phyloP scores from a whole-genome alignment of 2,888 invertebrate genomes.

The Frankliniella fusca region DNA sequence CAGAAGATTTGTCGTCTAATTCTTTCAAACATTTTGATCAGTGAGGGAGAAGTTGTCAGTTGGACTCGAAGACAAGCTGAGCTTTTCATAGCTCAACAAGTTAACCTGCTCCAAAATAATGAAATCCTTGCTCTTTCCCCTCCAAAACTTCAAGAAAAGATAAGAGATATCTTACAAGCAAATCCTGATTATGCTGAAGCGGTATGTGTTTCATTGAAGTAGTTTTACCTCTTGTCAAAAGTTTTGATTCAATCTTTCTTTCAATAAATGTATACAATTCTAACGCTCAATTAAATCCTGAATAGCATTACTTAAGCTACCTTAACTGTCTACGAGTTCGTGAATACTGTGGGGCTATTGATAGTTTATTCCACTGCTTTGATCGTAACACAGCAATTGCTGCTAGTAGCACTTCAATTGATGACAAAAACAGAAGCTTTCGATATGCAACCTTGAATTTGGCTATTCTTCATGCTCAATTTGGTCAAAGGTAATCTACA shows the following conservation, averaged over 20 bases:
- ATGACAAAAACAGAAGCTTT: constrained; percentile 61
- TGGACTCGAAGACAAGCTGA: constrained; percentile 89
- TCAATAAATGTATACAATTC: constrained; percentile 30
- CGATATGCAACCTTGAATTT: constrained; percentile 88
- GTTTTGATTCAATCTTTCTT: constrained; percentile 29
- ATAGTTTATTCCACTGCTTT: constrained; percentile 77
- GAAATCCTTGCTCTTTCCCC: constrained; percentile 75
- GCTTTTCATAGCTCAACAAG: constrained; percentile 81
- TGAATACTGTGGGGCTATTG: constrained; percentile 79
- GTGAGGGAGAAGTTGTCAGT: constrained; percentile 56
- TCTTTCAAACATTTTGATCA: background rate
- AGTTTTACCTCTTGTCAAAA: constrained; percentile 28
- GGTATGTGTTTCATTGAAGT: constrained; percentile 52
- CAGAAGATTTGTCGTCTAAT: background rate
- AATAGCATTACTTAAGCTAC: constrained; percentile 84
- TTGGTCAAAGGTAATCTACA: constrained; percentile 65
- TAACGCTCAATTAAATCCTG: constrained; percentile 40
- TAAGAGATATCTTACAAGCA: constrained; percentile 66
- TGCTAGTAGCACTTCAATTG: constrained; percentile 48
- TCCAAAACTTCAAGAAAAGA: constrained; percentile 67
- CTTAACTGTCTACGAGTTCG: constrained; percentile 81
- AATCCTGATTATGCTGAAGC: constrained; percentile 79
- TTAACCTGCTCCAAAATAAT: constrained; percentile 73
- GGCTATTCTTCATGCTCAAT: constrained; percentile 81
- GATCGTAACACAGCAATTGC: constrained; percentile 56